Base-by-base conservation (phyloP, 2,888 invertebrate species). In the Drosophila aldrichi region DNA sequence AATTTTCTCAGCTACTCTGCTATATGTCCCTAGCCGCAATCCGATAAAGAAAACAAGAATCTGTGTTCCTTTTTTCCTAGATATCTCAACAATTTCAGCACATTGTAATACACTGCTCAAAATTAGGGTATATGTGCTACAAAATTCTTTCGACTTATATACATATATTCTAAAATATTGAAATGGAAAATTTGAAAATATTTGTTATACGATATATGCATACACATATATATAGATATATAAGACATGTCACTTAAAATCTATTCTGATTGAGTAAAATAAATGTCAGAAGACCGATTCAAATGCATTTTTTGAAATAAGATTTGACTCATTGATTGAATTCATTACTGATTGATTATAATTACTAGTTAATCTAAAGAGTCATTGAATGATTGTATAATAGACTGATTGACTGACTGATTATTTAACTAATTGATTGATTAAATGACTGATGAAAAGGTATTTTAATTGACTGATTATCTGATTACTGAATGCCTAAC, bases 1-100 rank as follows among this genome's bases (percentile, higher is more conserved):
- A 85, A 84, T 84, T 82, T 77, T 69, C 62, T 49, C 69, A 67
- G 63, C 57, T 43, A 52, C 74, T 56, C 69, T 81, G 74, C 77
- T 83, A 74, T 72, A 72, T 77, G 67, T 66, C 69, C 8, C 64
- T 54, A 70, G 58, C 86, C 79, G 71, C 81, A 74, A 70, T 69
- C 41, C 56, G 41, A 70, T 66, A 57, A 58, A 60, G 56, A 44
- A 57, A 52, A 67, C 41, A 38, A 34, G 52, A 57, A 58, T 75
- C n/a, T 36, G 51, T 57, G 48, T 36, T 57, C 12, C 32, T 29
- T 65, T 54, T 54, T 49, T 52, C 44, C 29, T 48, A 40, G 41
- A 46, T 36, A 56, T 57, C 48, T 41, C 12, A 25, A 20, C 60
- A 51, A 38, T 49, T 56, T 56, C 29, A 64, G 40, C 61, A 38